A percentile compares a stretch with the other conserved stretches of the same genome.
Evolutionary conservation across 2,113 vertebrate species (phyloP).

Genomic region (Sinocyclocheilus grahami): DNA sequence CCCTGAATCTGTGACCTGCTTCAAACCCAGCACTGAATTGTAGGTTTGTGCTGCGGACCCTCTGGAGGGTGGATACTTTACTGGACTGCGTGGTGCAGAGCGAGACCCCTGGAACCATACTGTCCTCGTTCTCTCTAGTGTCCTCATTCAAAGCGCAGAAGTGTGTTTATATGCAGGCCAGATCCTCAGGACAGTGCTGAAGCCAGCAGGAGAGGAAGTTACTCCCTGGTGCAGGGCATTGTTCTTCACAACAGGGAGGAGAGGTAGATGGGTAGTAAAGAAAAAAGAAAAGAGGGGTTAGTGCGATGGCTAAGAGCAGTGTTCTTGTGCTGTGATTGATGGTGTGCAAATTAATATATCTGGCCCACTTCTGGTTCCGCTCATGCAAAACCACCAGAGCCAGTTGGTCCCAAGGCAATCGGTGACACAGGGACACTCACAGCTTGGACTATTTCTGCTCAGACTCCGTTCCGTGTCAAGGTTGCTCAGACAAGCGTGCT

Average conservation of each 20-base stretch:
- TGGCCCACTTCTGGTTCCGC: slow-evolving; percentile 57
- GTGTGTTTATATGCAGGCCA: slow-evolving; percentile 48
- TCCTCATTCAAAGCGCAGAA: slow-evolving; percentile 45
- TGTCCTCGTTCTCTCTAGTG: slow-evolving; percentile 43
- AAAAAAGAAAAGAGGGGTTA: slow-evolving; percentile 34
- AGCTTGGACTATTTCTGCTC: slow-evolving; percentile 46
- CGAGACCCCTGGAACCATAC: slow-evolving; percentile 5
- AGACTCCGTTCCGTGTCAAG: slow-evolving; percentile 56
- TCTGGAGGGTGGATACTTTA: background rate
- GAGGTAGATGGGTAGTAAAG: background rate
- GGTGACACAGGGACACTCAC: slow-evolving; percentile 39
- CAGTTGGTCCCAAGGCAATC: slow-evolving; percentile 53
- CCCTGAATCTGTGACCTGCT: slow-evolving; percentile 31
- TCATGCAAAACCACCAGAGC: slow-evolving; percentile 52
- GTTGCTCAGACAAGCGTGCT: slow-evolving; percentile 58
- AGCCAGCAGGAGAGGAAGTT: slow-evolving; percentile 47
- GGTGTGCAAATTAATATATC: slow-evolving; percentile 51
- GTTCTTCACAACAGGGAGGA: slow-evolving; percentile 35
- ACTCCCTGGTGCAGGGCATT: slow-evolving; percentile 43
- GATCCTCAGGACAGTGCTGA: slow-evolving; percentile 44
- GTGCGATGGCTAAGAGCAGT: slow-evolving; percentile 55
- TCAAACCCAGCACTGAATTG: background rate
- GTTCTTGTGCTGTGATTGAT: slow-evolving; percentile 55
- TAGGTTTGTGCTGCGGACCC: slow-evolving; percentile 1
- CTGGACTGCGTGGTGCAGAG: background rate